A percentile compares a stretch with the other conserved stretches of the same genome.
Evolutionary conservation across 2,888 invertebrate species (phyloP).

Genomic region (Nemotelus pantherinus): DNA sequence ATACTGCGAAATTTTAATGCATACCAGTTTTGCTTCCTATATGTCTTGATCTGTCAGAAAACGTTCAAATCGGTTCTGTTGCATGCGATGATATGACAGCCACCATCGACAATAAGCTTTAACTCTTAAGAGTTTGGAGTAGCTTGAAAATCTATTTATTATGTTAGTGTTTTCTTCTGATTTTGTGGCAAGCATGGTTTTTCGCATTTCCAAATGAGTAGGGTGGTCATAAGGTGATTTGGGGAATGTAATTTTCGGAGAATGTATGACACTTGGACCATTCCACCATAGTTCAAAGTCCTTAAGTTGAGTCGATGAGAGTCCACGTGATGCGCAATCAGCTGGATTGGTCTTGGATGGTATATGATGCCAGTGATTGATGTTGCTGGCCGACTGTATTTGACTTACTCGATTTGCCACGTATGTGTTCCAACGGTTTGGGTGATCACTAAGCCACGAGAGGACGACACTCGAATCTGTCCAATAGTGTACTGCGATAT

Average conservation of each 20-base stretch:
- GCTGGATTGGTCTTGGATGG: constrained; percentile 6
- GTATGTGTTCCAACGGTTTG: not conserved
- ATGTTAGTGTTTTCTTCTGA: not conserved
- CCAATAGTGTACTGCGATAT: no score
- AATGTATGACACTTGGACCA: constrained; percentile 1
- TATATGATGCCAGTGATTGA: not conserved
- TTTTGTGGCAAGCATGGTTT: not conserved
- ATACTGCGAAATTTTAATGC: not conserved
- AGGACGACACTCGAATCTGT: not conserved
- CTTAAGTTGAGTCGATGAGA: not conserved
- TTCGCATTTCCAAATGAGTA: not conserved
- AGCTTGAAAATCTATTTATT: not conserved
- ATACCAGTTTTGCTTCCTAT: not conserved
- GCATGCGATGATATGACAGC: not conserved
- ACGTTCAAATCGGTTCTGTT: not conserved
- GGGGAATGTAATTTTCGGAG: not conserved
- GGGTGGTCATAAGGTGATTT: not conserved
- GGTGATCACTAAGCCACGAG: not conserved
- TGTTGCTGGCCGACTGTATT: not conserved
- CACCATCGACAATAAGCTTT: not conserved
- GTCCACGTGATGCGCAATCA: constrained; percentile 22
- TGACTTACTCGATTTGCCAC: not conserved
- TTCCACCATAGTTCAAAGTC: not conserved
- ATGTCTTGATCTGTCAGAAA: not conserved
- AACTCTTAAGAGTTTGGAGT: not conserved